Conservation (phyloP, 1,140 invertebrate genomes). For the Cherax quadricarinatus region DNA sequence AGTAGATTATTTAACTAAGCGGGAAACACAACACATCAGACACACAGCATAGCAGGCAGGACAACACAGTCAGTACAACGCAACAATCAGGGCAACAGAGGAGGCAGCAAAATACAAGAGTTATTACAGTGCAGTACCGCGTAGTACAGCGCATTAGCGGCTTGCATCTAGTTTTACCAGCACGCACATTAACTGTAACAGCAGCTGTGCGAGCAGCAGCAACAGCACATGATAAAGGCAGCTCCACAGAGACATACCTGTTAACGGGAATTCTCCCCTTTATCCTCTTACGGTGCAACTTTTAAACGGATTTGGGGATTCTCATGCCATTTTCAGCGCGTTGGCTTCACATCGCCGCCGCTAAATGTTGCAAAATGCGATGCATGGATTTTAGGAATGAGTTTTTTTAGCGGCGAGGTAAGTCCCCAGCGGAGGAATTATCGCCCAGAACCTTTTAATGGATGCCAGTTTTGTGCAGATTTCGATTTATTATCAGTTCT, state of each 20-base stretch:
- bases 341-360: conserved; percentile 49
- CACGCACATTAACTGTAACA: too few relatives aligned
- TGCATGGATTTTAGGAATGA: conserved; percentile 55
- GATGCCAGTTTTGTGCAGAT: conserved; percentile 6
- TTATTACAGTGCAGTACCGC: too few relatives aligned
- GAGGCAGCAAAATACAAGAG: too few relatives aligned
- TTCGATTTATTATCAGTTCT: conserved; percentile 39
- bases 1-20: too few relatives aligned
- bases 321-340: conserved; percentile 39
- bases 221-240: neutral
- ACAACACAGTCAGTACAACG: too few relatives aligned
- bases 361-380: conserved; percentile 62
- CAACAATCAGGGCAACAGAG: too few relatives aligned
- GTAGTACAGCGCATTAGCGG: too few relatives aligned
- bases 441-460: conserved; percentile 31
- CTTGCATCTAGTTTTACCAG: too few relatives aligned
- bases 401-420: neutral
- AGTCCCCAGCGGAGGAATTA: conserved; percentile 43
- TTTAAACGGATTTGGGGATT: conserved; percentile 53
- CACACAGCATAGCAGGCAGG: too few relatives aligned
- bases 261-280: conserved; percentile 31
- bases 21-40: too few relatives aligned
- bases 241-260: conserved; percentile 29
- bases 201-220: too few relatives aligned
- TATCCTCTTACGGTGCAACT: conserved; percentile 40